phyloP scores from a whole-genome alignment of 2,113 vertebrate genomes.

The Pao palembangensis region DNA sequence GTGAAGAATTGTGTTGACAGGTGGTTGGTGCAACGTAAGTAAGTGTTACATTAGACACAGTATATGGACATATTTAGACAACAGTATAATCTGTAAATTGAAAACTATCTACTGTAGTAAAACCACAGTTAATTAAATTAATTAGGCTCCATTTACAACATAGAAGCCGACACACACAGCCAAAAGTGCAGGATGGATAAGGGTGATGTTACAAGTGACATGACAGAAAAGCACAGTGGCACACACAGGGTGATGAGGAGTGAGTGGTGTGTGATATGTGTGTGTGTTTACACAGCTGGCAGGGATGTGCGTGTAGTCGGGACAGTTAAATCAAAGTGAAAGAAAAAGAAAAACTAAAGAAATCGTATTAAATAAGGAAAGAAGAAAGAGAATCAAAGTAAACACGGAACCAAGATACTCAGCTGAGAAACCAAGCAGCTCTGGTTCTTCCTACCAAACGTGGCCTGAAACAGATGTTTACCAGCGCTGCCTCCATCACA shows the following conservation, averaged over 20 bases:
- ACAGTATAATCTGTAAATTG: too few relatives aligned
- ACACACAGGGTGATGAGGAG: constrained; percentile 27
- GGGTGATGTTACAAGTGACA: constrained; percentile 29
- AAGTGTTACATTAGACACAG: too few relatives aligned
- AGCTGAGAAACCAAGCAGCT: constrained; percentile 36
- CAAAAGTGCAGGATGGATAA: constrained; percentile 14
- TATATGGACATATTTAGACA: too few relatives aligned
- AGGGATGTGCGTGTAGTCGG: constrained; percentile 16
- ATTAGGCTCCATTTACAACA: not conserved
- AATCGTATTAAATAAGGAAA: not conserved
- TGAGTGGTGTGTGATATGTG: constrained; percentile 10
- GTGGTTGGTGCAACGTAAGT: too few relatives aligned
- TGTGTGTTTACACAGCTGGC: constrained; percentile 2
- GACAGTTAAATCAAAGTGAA: constrained; percentile 7
- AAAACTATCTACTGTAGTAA: too few relatives aligned
- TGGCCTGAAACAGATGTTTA: too few relatives aligned
- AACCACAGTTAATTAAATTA: too few relatives aligned
- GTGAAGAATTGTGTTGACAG: too few relatives aligned
- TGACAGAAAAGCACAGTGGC: constrained; percentile 17
- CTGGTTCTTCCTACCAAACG: not conserved
- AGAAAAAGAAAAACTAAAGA: not conserved
- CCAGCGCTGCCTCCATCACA: too few relatives aligned
- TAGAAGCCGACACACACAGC: constrained; percentile 16
- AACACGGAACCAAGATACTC: constrained; percentile 20
- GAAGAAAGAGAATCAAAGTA: not conserved